A percentile compares a stretch with the other conserved stretches of the same genome.
phyloP scores from a whole-genome alignment of 30 jellyfish, hydroid and myxozoan genomes.

The Hydractinia symbiolongicarpus region DNA sequence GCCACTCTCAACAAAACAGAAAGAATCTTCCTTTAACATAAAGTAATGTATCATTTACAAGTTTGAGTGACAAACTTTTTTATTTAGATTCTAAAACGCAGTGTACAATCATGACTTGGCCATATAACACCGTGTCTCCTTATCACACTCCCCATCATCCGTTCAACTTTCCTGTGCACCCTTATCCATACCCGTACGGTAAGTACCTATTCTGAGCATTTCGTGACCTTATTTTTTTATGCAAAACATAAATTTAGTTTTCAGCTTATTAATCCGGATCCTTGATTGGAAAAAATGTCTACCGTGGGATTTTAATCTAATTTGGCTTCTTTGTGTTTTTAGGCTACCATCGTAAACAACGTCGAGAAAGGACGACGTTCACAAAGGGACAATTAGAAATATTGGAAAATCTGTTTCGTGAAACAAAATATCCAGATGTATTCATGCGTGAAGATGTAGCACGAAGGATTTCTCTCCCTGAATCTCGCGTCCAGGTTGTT shows the following conservation, averaged over 20 bases:
- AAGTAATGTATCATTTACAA: too few relatives aligned
- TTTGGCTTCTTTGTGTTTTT: neutral
- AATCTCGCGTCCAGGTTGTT: conserved; percentile 92
- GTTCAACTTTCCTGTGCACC: conserved; percentile 65
- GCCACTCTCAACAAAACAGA: too few relatives aligned
- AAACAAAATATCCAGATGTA: conserved; percentile 96
- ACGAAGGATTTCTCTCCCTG: conserved; percentile 83
- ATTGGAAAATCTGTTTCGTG: conserved; percentile 81
- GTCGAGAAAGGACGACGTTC: conserved; percentile 94
- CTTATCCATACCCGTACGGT: conserved; percentile 70
- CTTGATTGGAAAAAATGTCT: neutral
- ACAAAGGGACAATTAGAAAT: conserved; percentile 91
- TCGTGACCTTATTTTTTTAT: too few relatives aligned
- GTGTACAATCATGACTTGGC: conserved; percentile 78
- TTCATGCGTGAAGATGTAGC: conserved; percentile 99
- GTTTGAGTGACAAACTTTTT: too few relatives aligned
- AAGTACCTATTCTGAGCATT: conserved; percentile 2
- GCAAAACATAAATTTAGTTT: neutral
- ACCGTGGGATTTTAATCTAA: neutral
- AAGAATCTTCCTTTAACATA: too few relatives aligned
- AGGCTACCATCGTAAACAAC: conserved; percentile 92
- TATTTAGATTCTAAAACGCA: too few relatives aligned
- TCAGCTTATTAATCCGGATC: too few relatives aligned
- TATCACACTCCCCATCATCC: conserved; percentile 90
- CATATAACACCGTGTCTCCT: conserved; percentile 82